Base-by-base conservation (phyloP, 1,140 invertebrate genomes). In the Anagrus nilaparvatae region DNA sequence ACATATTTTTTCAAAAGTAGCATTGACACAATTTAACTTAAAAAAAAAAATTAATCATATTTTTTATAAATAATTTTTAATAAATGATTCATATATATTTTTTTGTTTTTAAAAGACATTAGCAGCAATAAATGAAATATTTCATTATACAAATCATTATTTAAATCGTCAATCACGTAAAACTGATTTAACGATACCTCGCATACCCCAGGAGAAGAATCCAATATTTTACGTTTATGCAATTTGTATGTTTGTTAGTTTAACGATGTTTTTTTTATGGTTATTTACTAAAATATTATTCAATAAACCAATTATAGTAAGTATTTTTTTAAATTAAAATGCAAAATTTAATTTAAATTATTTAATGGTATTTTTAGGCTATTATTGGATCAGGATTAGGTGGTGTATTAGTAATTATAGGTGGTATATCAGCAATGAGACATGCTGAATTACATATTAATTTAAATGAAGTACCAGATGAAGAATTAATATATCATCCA, bases 381-480 rank as follows among this genome's bases (percentile, higher is more conserved):
- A 34, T 58, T 10, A 18, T 45, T 19, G 55, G 48, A 13, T 65
- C 58, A 23, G 39, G 16, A 12, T 6, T 52, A 3, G 53, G 49
- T 19, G 53, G 46, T 25, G 6, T 48, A 30, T 36, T 58, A 19
- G 60, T 63, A 54, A 20, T 68, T 4, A 29, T 49, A 10, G 46
- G 49, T 10, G 59, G 54, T 20, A 47, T 67, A 35, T 52, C 49
- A 14, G 52, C 56, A 6, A 69, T 69, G 65, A 48, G 51, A 43
- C 61, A 66, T 13, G 58, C 53, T 0, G 55, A 66, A 41, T 45
- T 49, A 4, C 49, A 63, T 28, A 58, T 67, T n/a, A 56, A 66
- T 43, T 12, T 65, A 5, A 49, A 52, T 2, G 39, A 51, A 39
- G 46, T 69, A 12, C 51, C 50, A 13, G 61, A 67, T 35, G 51